Base-by-base conservation (phyloP, 1,140 invertebrate genomes). In the Megalonaias nervosa region DNA sequence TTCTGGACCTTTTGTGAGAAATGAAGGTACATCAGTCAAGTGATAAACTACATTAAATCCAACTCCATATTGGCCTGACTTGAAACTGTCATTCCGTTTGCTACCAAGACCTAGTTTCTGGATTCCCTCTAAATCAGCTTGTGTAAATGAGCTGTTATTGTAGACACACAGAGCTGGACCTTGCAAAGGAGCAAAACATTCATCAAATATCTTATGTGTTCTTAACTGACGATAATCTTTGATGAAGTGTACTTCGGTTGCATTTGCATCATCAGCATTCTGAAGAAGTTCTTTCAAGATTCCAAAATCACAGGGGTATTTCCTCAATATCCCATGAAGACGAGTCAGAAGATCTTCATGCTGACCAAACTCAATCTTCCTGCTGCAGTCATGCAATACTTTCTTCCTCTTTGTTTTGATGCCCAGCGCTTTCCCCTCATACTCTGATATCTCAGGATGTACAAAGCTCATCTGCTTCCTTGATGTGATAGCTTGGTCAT, bases 261-360 rank as follows among this genome's bases (percentile, higher is more conserved):
- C 88, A 64, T 81, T 82, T 62, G 87, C 87, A 80, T 89, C 88
- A 81, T 89, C 88, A 31, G 88, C 84, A 81, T 97, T 88, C 70
- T 88, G 87, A 1, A 88, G 60, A 26, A 88, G 78, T 68, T 88
- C 87, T 72, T 88, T 86, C 48, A 85, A 67, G 19, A 87, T 60
- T 48, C 79, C 81, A 11, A 71, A 67, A 62, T 86, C 88, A 70
- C 80, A 83, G 12, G 88, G 84, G 62, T 89, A 89, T 26, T 82
- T 81, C 17, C 68, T 58, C 56, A 89, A 67, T 59, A 89, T 84
- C 17, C 83, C 60, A 60, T 82, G 83, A 23, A 89, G 79, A 15
- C 87, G 72, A 38, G 80, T 85, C 11, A 85, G 82, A n/a, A 89
- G 77, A 23, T 80, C 73, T 74, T 89, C 88, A 67, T 80, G 76